phyloP scores from a whole-genome alignment of 2,888 invertebrate genomes.

The Tortricodes alternella region DNA sequence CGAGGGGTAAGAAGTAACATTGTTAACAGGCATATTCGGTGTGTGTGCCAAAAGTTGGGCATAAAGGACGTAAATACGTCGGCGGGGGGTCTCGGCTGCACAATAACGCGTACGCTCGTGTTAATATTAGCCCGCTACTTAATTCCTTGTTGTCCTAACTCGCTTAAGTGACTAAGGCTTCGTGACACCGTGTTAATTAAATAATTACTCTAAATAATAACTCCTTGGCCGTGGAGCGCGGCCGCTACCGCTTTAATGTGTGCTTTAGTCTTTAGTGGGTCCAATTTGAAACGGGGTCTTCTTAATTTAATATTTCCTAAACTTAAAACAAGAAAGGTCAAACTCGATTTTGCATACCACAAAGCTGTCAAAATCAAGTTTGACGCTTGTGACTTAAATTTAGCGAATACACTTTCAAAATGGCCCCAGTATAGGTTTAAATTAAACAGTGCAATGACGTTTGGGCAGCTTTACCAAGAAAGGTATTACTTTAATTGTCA shows the following conservation, averaged over 20 bases:
- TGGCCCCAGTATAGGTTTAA: too few species aligned
- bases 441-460: too few species aligned
- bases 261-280: neutral
- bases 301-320: too few species aligned
- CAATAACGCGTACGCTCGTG: constrained; percentile 78
- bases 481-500: too few species aligned
- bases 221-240: constrained; percentile 48
- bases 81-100: constrained; percentile 65
- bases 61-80: constrained; percentile 75
- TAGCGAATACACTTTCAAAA: too few species aligned
- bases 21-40: constrained; percentile 79
- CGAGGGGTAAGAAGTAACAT: constrained; percentile 76
- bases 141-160: constrained; percentile 80
- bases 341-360: too few species aligned
- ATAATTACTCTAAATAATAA: constrained; percentile 82
- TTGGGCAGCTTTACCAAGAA: too few species aligned
- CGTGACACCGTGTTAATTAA: constrained; percentile 79
- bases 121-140: constrained; percentile 79
- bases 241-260: constrained; percentile 37
- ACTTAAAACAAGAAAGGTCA: too few species aligned
- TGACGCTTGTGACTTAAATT: too few species aligned
- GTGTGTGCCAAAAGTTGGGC: constrained; percentile 77
- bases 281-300: too few species aligned
- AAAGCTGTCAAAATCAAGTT: too few species aligned
- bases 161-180: constrained; percentile 78